Evolutionary conservation across 2,113 vertebrate species (phyloP).

Genomic region (Merops nubicus): DNA sequence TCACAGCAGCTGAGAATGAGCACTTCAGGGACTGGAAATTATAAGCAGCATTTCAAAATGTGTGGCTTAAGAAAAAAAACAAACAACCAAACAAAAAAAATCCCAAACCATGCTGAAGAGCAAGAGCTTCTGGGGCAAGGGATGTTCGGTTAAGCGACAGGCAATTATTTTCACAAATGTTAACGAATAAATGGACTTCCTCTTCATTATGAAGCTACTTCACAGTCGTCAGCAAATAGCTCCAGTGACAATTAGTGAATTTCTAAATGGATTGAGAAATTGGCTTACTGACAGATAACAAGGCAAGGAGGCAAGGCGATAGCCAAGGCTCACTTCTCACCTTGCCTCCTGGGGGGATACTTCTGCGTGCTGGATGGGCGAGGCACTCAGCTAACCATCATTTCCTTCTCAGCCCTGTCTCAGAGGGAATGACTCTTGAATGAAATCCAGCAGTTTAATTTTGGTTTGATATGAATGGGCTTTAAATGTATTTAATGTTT

Average conservation of each 20-base stretch:
- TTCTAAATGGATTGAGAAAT: slow-evolving; percentile 24
- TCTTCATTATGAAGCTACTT: slow-evolving; percentile 52
- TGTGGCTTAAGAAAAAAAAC: background rate
- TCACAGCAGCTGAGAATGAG: background rate
- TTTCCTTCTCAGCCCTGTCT: slow-evolving; percentile 24
- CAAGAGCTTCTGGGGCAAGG: slow-evolving; percentile 45
- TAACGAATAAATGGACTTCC: slow-evolving; percentile 57
- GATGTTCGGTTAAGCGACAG: slow-evolving; percentile 26
- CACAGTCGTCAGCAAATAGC: slow-evolving; percentile 33
- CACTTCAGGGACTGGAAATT: slow-evolving; percentile 14
- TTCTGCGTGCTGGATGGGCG: background rate
- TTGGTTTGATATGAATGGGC: background rate
- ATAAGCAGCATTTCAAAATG: background rate
- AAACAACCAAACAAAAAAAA: too few species aligned
- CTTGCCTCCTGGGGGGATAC: background rate
- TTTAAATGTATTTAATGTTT: slow-evolving; percentile 15
- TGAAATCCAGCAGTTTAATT: slow-evolving; percentile 49
- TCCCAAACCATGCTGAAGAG: background rate
- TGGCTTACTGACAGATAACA: background rate
- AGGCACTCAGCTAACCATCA: background rate
- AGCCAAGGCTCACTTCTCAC: slow-evolving; percentile 12
- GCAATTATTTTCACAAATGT: slow-evolving; percentile 42
- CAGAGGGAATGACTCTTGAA: background rate
- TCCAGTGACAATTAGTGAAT: slow-evolving; percentile 46
- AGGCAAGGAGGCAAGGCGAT: background rate